Conservation (phyloP, 2,113 vertebrate species). For the Anser brachyrhynchus region DNA sequence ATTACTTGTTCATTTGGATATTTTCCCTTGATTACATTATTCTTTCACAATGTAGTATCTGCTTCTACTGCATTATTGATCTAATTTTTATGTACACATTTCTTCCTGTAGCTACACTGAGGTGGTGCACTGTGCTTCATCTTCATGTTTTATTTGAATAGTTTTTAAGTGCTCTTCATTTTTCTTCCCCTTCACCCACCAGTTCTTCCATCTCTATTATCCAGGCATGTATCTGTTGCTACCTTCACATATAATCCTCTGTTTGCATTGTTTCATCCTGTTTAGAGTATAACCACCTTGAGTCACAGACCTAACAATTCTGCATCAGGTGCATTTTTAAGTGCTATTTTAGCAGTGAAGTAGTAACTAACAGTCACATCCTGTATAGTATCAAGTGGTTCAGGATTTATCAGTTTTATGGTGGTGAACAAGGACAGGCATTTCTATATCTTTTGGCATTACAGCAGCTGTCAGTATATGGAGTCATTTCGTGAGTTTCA, state of each 20-base stretch:
- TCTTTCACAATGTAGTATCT: neutral
- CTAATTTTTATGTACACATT: neutral
- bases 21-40: slow-evolving; percentile 7
- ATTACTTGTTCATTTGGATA: neutral
- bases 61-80: neutral
- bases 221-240: neutral
- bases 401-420: neutral
- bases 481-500: neutral
- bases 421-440: neutral
- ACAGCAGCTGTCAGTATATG: neutral
- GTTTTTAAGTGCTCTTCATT: neutral
- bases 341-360: neutral
- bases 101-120: neutral
- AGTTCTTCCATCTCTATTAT: neutral
- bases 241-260: neutral
- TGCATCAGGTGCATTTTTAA: neutral
- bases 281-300: neutral
- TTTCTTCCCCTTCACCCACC: neutral
- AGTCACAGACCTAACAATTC: neutral
- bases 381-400: neutral
- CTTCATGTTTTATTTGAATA: neutral
- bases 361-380: neutral
- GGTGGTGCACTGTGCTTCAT: neutral
- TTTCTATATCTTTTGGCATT: neutral
- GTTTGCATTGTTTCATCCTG: neutral